A percentile compares a stretch with the other conserved stretches of the same genome.
These are phyloP conservation scores for Cosmopolites sordidus DNA, from an alignment of 2,888 invertebrate genomes.

Conservation along the genomic window DNA sequence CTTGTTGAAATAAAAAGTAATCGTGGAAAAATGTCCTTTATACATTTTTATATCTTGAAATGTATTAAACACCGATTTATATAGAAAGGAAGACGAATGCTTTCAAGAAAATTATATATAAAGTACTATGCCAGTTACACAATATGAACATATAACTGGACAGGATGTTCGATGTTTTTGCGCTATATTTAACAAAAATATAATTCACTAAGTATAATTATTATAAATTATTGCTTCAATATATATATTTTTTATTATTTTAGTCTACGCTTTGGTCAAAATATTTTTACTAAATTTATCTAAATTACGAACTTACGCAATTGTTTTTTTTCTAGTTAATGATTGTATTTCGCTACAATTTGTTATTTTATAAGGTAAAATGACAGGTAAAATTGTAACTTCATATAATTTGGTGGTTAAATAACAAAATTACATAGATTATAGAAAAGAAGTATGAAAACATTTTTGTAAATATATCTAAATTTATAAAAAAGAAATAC, in stretches of 20 bases:
- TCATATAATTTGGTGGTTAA: too few species aligned
- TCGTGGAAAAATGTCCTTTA: too few species aligned
- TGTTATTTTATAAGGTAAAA: too few species aligned
- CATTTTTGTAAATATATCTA: too few species aligned
- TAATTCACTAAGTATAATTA: not conserved
- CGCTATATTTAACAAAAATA: not conserved
- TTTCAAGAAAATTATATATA: not conserved
- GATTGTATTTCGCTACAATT: constrained; percentile 23
- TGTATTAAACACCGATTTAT: not conserved
- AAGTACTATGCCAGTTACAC: not conserved
- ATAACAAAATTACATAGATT: too few species aligned
- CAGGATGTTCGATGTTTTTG: not conserved
- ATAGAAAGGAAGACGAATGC: not conserved
- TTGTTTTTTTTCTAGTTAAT: constrained; percentile 12
- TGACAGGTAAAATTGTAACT: too few species aligned
- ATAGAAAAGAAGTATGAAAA: too few species aligned
- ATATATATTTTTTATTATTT: constrained; percentile 5
- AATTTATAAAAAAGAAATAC: too few species aligned
- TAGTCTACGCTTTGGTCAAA: constrained; percentile 21
- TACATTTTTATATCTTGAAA: too few species aligned
- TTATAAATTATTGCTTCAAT: constrained; percentile 15
- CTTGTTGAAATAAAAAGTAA: too few species aligned
- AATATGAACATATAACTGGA: not conserved
- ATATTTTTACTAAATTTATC: constrained; percentile 14
- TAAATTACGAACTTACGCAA: constrained; percentile 12